Conservation (phyloP, 2,113 vertebrate species). For the Hylia prasina region DNA sequence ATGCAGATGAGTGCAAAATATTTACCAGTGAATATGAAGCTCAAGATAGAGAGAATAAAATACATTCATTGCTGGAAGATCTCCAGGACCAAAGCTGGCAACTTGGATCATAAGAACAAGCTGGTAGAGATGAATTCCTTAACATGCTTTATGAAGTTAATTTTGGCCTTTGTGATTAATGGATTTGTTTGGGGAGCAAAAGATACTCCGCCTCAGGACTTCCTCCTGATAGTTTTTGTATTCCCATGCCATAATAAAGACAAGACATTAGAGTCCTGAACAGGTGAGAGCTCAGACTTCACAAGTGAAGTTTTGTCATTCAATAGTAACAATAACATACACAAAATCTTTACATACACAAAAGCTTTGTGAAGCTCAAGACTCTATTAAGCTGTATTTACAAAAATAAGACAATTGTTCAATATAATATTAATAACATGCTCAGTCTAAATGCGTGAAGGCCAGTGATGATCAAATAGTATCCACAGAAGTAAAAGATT, state of each 20-base stretch:
- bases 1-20: neutral
- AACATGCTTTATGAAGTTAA: neutral
- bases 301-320: neutral
- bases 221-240: neutral
- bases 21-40: neutral
- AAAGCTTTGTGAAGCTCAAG: neutral
- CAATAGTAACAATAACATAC: neutral
- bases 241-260: neutral
- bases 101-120: neutral
- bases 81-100: neutral
- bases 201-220: neutral
- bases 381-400: neutral
- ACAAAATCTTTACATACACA: no score
- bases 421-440: neutral
- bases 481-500: neutral
- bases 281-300: neutral
- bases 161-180: neutral
- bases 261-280: neutral
- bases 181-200: neutral
- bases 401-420: neutral
- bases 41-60: neutral
- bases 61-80: neutral
- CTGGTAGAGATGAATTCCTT: neutral
- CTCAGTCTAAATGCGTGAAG: neutral
- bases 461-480: neutral